phyloP scores from a whole-genome alignment of 2,888 invertebrate species.

The Cactoblastis cactorum region DNA sequence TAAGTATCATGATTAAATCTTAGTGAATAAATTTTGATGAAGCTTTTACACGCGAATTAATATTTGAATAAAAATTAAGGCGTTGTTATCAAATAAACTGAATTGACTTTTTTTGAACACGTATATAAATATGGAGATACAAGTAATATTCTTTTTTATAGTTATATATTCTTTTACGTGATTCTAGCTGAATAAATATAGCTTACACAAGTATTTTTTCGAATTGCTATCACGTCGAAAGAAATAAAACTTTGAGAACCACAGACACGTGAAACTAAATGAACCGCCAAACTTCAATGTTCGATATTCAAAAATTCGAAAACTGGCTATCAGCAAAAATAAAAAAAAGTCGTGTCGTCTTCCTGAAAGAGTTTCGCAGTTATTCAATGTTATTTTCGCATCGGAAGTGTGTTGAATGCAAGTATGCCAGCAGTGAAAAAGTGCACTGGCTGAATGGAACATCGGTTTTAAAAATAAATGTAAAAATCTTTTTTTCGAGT shows the following conservation, averaged over 20 bases:
- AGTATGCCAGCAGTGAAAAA: constrained; percentile 25
- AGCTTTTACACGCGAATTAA: too few species aligned
- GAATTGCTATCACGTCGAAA: too few species aligned
- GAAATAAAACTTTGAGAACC: neutral
- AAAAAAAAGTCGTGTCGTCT: constrained; percentile 11
- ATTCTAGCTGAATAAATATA: too few species aligned
- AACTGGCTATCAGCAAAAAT: neutral
- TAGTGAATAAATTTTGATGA: too few species aligned
- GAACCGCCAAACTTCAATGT: neutral
- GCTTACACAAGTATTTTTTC: too few species aligned
- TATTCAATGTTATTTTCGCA: constrained; percentile 29
- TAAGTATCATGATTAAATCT: too few species aligned
- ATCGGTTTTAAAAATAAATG: constrained; percentile 22
- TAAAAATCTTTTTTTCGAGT: constrained; percentile 12
- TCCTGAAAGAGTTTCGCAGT: constrained; percentile 11
- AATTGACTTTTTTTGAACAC: too few species aligned
- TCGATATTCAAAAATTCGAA: neutral
- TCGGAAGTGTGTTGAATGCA: constrained; percentile 27
- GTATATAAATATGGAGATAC: too few species aligned
- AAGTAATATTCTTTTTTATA: too few species aligned
- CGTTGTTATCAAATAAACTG: too few species aligned
- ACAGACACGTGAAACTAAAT: neutral
- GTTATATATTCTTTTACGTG: too few species aligned
- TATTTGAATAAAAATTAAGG: too few species aligned
- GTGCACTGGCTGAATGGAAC: constrained; percentile 25